Conservation (phyloP, 2,113 vertebrate species). For the Egretta garzetta region DNA sequence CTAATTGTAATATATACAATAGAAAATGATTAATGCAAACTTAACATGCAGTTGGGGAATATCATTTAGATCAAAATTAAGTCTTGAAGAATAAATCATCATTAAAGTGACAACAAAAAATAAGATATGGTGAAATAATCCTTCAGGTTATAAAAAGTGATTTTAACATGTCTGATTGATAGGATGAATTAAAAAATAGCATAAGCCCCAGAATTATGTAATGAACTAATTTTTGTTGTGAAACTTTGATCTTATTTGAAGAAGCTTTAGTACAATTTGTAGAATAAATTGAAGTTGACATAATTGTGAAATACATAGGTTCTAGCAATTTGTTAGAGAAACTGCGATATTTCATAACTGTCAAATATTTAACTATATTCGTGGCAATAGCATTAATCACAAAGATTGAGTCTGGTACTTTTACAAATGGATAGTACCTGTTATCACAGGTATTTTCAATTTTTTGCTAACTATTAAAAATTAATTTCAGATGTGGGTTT, state of each 20-base stretch:
- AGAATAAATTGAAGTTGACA: not conserved
- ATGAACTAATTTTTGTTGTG: not conserved
- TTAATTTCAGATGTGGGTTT: not conserved
- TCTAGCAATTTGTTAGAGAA: not conserved
- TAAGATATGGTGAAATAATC: not conserved
- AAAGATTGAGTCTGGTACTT: not conserved
- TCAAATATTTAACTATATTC: not conserved
- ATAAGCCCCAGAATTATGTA: not conserved
- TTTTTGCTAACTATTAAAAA: not conserved
- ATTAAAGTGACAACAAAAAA: not conserved
- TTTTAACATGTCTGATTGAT: not conserved
- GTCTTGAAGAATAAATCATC: not conserved
- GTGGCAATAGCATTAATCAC: not conserved
- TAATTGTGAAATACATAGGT: not conserved
- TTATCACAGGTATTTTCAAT: not conserved
- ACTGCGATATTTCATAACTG: not conserved
- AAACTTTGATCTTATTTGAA: not conserved
- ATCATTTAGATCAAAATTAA: not conserved
- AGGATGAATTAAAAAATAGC: not conserved
- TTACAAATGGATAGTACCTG: not conserved
- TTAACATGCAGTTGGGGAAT: not conserved
- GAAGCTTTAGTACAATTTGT: not conserved
- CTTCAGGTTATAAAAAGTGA: not conserved
- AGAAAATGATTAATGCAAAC: not conserved
- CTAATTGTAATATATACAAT: not conserved